Evolutionary conservation across 2,888 invertebrate species (phyloP), one percentile per base, ranked within the genome.

Genomic region (Cheilosia soror): DNA sequence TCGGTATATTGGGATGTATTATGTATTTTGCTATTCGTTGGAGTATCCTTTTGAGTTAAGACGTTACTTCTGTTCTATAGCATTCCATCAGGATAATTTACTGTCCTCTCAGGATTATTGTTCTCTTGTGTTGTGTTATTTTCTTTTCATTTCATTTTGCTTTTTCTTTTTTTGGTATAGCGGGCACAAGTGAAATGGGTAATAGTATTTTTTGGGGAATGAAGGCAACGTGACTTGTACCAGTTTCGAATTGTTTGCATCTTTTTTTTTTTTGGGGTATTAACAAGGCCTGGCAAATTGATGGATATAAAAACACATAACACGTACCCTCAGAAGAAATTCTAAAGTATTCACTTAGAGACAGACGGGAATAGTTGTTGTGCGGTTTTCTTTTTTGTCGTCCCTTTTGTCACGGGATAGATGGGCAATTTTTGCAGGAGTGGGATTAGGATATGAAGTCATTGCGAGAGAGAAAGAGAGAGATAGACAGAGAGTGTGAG

Each of bases 51-150:
- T 49, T 76, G 58, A 65, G 57, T 76, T 76, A 20, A 76, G 76
- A 76, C 58, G 49, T 76, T 66, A 58, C 57, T 66, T 76, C 58
- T 37, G 65, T 66, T 40, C 73, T 76, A 75, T 75, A 65, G 76
- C 76, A 65, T 76, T 76, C 66, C 66, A 66, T 73, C 66, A 76
- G 76, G 51, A 66, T 68, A 76, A 76, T 76, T 66, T 76, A 76
- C 66, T 66, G 66, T 72, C 66, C 47, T 37, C 58, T 20, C 20
- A 58, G 66, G 66, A 63, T 55, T 44, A 44, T 62, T 53, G 15
- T 47, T 55, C 25, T n/a, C 0, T 29, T 29, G 4, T 4, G 4
- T 29, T 29, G 29, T 53, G 40, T 33, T 47, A 13, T 40, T 57
- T 57, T 44, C 29, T 62, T 72, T 51, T 27, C 15, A 62, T 40